Base-by-base conservation (phyloP, 2,888 invertebrate genomes). In the Mythimna impura region DNA sequence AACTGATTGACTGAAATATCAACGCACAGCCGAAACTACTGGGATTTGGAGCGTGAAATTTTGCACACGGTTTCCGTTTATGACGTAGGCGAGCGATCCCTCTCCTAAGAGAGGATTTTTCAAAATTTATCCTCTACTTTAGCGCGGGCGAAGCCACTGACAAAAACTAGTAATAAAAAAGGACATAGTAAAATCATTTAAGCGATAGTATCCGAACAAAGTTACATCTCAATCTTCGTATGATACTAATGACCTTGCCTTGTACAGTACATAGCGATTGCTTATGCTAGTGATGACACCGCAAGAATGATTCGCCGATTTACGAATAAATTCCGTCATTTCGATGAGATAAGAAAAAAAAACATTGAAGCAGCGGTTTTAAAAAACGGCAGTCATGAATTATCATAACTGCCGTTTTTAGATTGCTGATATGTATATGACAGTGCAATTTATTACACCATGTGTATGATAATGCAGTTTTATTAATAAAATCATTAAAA, bases 331-430 rank as follows among this genome's bases (percentile, higher is more conserved):
- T 8, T 66, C 7, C 36, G 66, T 66, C 54, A 61, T 54, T 66
- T 22, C 10, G 20, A 66, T 54, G 54, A 60, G 66, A 75, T 75
- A 74, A 66, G 34, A 36, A 66, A 66, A 47, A 0, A 43, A 73
- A 60, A 60, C 50, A 73, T 6, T 34, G 0, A 62, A 14, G 22
- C 54, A 66, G 60, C 61, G 66, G 47, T 47, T 54, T 66, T 22
- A 30, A n/a, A 66, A 60, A 22, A 14, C 34, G 9, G 34, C 25
- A 14, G 54, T 50, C 17, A 3, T 61, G 52, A 60, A n/a, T n/a
- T n/a, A n/a, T n/a, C n/a, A n/a, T n/a, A n/a, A n/a, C n/a, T n/a
- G n/a, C n/a, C n/a, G n/a, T n/a, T n/a, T n/a, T n/a, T 66, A 1
- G 12, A 9, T 43, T 52, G 34, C n/a, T 73, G 63, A 63, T 40